phyloP scores from a whole-genome alignment of 1,140 invertebrate genomes.

The Dendroctonus valens region DNA sequence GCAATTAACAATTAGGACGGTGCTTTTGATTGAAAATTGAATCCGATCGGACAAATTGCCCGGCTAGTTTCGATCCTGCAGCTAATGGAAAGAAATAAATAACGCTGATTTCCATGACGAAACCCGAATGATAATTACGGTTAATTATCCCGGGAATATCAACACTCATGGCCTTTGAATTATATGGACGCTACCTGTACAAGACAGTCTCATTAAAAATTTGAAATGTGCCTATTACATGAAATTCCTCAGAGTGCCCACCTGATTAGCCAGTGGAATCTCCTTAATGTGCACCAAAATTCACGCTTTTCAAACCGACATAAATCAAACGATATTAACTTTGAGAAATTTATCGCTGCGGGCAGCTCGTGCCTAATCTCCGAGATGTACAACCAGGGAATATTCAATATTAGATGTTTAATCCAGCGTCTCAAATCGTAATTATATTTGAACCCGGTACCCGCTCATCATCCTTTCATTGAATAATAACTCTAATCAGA shows the following conservation, averaged over 20 bases:
- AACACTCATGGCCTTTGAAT: no score
- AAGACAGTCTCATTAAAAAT: constrained; percentile 3
- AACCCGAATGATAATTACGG: no score
- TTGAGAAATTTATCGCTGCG: constrained; percentile 6
- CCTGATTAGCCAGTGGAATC: constrained; percentile 2
- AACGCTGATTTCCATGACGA: no score
- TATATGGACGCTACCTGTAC: neutral
- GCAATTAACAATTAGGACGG: no score
- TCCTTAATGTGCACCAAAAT: constrained; percentile 22
- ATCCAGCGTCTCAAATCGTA: constrained; percentile 24
- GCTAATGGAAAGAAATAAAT: no score
- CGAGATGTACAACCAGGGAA: constrained; percentile 1
- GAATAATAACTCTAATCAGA: constrained; percentile 23
- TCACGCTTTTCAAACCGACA: constrained; percentile 16
- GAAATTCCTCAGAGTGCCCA: constrained; percentile 2
- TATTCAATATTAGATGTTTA: constrained; percentile 27
- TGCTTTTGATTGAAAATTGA: no score
- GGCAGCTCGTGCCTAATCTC: constrained; percentile 26
- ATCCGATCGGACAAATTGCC: no score
- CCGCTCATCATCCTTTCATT: constrained; percentile 22
- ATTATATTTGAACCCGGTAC: constrained; percentile 15
- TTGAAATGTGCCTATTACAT: constrained; percentile 1
- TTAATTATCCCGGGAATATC: no score
- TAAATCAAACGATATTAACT: constrained; percentile 21
- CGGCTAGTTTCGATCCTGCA: no score